These are phyloP conservation scores for Nomada fabriciana DNA, from an alignment of 2,888 invertebrate genomes.

Conservation along the genomic window DNA sequence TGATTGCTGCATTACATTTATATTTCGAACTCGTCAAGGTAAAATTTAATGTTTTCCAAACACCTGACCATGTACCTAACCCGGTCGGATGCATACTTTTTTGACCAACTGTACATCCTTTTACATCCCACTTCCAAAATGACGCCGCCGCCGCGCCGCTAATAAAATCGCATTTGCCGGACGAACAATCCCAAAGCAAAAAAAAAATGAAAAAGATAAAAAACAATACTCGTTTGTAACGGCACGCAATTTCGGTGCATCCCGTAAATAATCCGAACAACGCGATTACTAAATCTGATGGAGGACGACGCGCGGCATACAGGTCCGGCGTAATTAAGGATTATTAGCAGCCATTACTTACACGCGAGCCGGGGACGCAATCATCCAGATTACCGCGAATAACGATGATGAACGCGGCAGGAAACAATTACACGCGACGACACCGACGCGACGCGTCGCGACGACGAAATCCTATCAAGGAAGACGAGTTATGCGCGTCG, in stretches of 20 bases:
- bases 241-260: not conserved
- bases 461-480: not conserved
- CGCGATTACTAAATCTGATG: conserved; percentile 31
- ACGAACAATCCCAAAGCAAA: not conserved
- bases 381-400: conserved; percentile 44
- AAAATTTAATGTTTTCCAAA: too few relatives aligned
- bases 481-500: not conserved
- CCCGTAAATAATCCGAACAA: conserved; percentile 42
- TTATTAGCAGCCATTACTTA: conserved; percentile 47
- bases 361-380: conserved; percentile 29
- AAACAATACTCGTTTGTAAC: not conserved
- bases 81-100: too few relatives aligned
- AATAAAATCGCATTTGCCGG: not conserved
- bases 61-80: too few relatives aligned
- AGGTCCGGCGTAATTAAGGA: conserved; percentile 40
- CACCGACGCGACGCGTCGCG: not conserved
- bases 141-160: too few relatives aligned
- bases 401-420: conserved; percentile 38
- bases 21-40: too few relatives aligned
- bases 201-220: too few relatives aligned
- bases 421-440: conserved; percentile 36
- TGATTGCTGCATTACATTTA: too few relatives aligned
- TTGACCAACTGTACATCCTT: too few relatives aligned
- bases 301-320: conserved; percentile 1
- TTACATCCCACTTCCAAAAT: too few relatives aligned